Evolutionary conservation across 2,888 invertebrate species (phyloP).

Genomic region (Calameuta pallipes): DNA sequence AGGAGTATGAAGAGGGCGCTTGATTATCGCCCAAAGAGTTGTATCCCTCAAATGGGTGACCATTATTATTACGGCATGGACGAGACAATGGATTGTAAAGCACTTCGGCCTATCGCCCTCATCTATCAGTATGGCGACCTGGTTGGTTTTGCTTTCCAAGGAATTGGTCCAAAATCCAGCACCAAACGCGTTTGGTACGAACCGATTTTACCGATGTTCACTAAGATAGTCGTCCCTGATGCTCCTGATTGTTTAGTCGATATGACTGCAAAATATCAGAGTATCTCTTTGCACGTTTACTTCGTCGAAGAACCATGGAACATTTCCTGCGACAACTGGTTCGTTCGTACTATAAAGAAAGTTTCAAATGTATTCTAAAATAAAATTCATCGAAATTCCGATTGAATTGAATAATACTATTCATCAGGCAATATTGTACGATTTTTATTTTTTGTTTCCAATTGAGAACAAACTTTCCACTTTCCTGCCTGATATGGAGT

Average conservation of each 20-base stretch:
- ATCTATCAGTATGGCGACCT: slow-evolving; percentile 28
- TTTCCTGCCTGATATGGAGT: too few species aligned
- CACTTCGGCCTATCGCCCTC: slow-evolving; percentile 30
- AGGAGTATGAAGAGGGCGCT: not conserved
- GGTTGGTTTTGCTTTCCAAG: slow-evolving; percentile 33
- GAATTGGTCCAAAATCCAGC: slow-evolving; percentile 25
- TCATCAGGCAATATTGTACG: too few species aligned
- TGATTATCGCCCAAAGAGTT: not conserved
- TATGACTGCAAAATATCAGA: slow-evolving; percentile 24
- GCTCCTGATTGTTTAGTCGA: slow-evolving; percentile 29
- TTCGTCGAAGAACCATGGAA: slow-evolving; percentile 35
- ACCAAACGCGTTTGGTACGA: slow-evolving; percentile 33
- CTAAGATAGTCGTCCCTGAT: slow-evolving; percentile 26
- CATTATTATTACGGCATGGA: slow-evolving; percentile 40
- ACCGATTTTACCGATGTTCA: slow-evolving; percentile 21
- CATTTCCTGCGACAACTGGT: slow-evolving; percentile 16
- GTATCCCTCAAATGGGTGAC: slow-evolving; percentile 12
- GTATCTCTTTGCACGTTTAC: slow-evolving; percentile 37
- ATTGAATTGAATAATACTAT: too few species aligned
- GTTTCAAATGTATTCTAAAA: too few species aligned
- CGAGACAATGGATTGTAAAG: slow-evolving; percentile 21
- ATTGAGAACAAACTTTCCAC: too few species aligned
- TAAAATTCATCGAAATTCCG: too few species aligned
- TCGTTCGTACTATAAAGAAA: too few species aligned
- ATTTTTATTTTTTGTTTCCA: too few species aligned